Conservation (phyloP, 2,113 vertebrate genomes). For the Peromyscus polionotus region DNA sequence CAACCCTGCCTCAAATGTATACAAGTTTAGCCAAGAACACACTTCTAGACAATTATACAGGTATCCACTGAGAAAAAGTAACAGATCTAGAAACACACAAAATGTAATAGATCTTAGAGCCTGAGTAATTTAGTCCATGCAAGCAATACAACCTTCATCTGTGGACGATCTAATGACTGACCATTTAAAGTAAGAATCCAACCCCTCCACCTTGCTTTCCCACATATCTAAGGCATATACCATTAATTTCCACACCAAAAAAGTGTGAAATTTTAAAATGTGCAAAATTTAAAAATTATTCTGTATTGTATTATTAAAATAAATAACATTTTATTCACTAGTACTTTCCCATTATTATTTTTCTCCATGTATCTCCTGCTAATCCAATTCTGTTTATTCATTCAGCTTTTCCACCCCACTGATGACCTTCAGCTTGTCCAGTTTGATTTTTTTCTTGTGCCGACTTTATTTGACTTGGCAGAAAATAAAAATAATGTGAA, state of each 20-base stretch:
- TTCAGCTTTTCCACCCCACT: not conserved
- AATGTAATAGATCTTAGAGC: not conserved
- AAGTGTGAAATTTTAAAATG: not conserved
- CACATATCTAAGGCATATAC: not conserved
- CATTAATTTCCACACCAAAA: not conserved
- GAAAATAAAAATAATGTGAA: slow-evolving; percentile 8
- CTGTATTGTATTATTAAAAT: not conserved
- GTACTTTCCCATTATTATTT: not conserved
- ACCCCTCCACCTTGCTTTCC: not conserved
- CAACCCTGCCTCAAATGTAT: not conserved
- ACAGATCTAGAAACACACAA: not conserved
- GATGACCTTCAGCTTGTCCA: not conserved
- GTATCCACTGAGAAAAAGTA: not conserved
- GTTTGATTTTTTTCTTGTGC: not conserved
- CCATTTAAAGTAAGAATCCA: not conserved
- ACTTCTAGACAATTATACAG: not conserved
- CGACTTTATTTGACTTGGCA: not conserved
- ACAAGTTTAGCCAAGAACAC: not conserved
- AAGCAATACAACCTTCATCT: not conserved
- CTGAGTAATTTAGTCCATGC: not conserved
- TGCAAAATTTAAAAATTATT: not conserved
- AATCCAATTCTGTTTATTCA: not conserved
- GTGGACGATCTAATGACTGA: not conserved
- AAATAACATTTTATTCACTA: not conserved
- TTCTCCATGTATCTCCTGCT: not conserved